Conservation (phyloP, 2,888 invertebrate genomes). For the Sipha maydis region DNA sequence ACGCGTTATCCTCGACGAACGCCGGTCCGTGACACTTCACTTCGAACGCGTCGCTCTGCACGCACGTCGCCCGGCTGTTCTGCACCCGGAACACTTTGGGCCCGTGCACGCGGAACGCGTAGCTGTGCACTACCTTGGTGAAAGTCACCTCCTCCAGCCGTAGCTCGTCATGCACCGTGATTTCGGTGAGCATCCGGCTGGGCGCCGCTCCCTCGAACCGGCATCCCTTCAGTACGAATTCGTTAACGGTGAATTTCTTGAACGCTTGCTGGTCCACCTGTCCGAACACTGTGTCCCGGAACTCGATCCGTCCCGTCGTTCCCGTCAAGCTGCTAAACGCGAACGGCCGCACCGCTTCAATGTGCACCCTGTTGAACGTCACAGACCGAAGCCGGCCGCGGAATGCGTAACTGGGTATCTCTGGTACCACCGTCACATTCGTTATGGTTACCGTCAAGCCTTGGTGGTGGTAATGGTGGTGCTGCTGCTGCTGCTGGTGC, state of each 20-base stretch:
- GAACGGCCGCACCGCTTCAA: constrained; percentile 76
- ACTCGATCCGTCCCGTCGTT: constrained; percentile 72
- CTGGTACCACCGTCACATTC: constrained; percentile 69
- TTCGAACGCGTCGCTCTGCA: constrained; percentile 77
- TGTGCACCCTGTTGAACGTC: constrained; percentile 73
- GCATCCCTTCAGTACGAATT: constrained; percentile 75
- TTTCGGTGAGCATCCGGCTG: constrained; percentile 71
- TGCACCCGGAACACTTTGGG: constrained; percentile 74
- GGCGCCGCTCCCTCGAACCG: constrained; percentile 69
- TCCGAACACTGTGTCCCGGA: constrained; percentile 73
- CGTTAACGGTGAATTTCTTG: constrained; percentile 79
- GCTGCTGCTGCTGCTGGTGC: constrained; percentile 58
- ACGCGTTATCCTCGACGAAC: constrained; percentile 75
- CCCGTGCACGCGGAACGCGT: constrained; percentile 76
- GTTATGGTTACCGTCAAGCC: constrained; percentile 66
- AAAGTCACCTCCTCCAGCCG: constrained; percentile 76
- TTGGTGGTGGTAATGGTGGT: constrained; percentile 66
- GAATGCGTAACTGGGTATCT: constrained; percentile 72
- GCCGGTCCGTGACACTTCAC: constrained; percentile 72
- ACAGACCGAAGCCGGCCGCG: constrained; percentile 76
- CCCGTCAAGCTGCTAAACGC: constrained; percentile 79
- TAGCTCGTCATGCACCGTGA: constrained; percentile 76
- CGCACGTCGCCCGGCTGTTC: constrained; percentile 71
- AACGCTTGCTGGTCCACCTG: constrained; percentile 79
- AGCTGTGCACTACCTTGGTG: constrained; percentile 74